Percentiles rank a stretch among this genome's conserved stretches.
These are phyloP conservation scores for Apodemus sylvaticus DNA, from an alignment of 2,113 vertebrate genomes.

Conservation along the genomic window DNA sequence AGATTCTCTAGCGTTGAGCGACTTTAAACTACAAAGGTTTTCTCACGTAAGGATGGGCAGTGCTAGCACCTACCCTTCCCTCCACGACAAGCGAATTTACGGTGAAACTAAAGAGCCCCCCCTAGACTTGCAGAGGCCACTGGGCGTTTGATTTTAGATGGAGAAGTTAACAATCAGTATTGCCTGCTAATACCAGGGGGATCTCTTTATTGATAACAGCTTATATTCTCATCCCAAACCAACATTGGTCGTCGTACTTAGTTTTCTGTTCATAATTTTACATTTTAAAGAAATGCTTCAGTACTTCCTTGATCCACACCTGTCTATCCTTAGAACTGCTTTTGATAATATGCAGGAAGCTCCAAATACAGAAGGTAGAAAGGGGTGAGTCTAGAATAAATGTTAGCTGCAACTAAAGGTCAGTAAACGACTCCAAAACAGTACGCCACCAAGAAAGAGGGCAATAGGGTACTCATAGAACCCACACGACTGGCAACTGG, in stretches of 20 bases:
- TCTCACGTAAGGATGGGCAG: not conserved
- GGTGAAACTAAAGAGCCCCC: not conserved
- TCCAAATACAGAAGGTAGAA: not conserved
- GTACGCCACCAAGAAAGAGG: not conserved
- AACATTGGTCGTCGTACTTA: not conserved
- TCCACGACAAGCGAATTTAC: not conserved
- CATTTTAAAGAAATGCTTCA: not conserved
- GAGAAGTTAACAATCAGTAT: not conserved
- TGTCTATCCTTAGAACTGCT: not conserved
- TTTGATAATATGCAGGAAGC: not conserved
- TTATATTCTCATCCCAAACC: not conserved
- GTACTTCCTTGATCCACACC: not conserved
- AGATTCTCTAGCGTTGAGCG: not conserved
- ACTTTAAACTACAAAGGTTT: not conserved
- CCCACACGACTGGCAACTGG: slow-evolving; percentile 24
- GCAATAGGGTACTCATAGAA: not conserved
- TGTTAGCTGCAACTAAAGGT: not conserved
- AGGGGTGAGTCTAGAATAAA: not conserved
- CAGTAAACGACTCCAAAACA: not conserved
- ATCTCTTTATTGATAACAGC: not conserved
- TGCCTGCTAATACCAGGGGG: not conserved
- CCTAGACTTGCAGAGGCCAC: not conserved
- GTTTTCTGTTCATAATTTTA: not conserved
- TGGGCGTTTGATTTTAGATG: not conserved
- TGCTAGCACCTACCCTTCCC: not conserved